Evolutionary conservation across 2,113 vertebrate genomes (phyloP).

Genomic region (Platysternon megacephalum): DNA sequence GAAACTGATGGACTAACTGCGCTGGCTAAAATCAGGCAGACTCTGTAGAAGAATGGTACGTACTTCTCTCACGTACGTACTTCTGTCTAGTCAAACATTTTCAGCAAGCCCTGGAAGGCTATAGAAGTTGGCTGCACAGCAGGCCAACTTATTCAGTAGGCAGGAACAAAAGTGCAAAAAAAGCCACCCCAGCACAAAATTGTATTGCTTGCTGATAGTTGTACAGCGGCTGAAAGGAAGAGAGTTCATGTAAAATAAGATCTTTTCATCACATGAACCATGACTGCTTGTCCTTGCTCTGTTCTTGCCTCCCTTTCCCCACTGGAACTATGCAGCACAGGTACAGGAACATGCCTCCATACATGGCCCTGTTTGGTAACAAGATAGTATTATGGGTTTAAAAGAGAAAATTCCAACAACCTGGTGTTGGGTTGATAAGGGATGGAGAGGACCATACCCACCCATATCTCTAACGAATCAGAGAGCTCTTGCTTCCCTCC

Average conservation of each 20-base stretch:
- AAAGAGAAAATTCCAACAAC: neutral
- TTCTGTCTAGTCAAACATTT: neutral
- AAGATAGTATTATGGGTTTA: neutral
- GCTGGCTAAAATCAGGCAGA: neutral
- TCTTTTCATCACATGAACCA: neutral
- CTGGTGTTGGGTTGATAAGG: too few relatives aligned
- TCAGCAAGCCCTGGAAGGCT: fast-evolving
- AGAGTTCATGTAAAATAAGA: neutral
- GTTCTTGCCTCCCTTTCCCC: neutral
- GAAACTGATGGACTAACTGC: neutral
- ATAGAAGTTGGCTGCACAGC: neutral
- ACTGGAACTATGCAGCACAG: neutral
- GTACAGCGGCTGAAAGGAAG: fast-evolving
- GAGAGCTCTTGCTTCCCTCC: neutral
- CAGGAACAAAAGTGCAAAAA: neutral
- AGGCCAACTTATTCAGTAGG: neutral
- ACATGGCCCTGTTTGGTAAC: neutral
- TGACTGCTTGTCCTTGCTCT: neutral
- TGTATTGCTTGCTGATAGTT: neutral
- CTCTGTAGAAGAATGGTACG: neutral
- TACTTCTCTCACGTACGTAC: neutral
- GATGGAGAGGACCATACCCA: neutral
- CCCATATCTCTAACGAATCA: neutral
- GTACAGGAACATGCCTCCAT: neutral
- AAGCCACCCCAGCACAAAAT: neutral